Conservation (phyloP, 2,113 vertebrate species). For the Hassar affinis region DNA sequence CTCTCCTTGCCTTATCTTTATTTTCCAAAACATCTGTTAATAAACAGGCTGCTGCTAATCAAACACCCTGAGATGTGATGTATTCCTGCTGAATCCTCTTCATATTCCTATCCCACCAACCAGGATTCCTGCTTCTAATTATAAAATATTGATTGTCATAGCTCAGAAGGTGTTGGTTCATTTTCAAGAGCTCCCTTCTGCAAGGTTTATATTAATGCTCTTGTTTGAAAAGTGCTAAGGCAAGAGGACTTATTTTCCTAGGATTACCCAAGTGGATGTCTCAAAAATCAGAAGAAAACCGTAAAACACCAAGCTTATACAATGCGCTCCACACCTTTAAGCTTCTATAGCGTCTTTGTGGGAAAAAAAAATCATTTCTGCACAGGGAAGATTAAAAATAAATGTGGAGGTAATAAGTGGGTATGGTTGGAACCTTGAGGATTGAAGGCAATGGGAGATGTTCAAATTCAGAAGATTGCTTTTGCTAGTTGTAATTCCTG, state of each 20-base stretch:
- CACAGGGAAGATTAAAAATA: background rate
- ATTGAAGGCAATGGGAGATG: background rate
- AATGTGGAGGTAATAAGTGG: background rate
- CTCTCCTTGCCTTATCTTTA: background rate
- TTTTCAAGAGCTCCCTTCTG: background rate
- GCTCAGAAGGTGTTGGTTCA: background rate
- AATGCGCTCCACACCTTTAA: background rate
- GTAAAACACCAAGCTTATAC: background rate
- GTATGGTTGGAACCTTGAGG: background rate
- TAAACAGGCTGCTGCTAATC: background rate
- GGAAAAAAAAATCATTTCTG: background rate
- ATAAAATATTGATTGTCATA: background rate
- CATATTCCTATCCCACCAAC: background rate
- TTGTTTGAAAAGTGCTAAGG: background rate
- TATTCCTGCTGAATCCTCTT: no score
- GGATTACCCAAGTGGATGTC: background rate
- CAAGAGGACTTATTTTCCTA: background rate
- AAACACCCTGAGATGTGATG: background rate
- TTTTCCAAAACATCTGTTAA: conserved; percentile 19
- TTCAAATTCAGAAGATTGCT: background rate
- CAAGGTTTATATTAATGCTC: background rate
- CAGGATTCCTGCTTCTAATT: background rate
- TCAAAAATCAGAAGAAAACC: background rate
- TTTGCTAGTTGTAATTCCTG: conserved; percentile 19
- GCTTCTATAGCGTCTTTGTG: no score